Conservation (phyloP, 2,113 vertebrate species). For the Pygoscelis adeliae region DNA sequence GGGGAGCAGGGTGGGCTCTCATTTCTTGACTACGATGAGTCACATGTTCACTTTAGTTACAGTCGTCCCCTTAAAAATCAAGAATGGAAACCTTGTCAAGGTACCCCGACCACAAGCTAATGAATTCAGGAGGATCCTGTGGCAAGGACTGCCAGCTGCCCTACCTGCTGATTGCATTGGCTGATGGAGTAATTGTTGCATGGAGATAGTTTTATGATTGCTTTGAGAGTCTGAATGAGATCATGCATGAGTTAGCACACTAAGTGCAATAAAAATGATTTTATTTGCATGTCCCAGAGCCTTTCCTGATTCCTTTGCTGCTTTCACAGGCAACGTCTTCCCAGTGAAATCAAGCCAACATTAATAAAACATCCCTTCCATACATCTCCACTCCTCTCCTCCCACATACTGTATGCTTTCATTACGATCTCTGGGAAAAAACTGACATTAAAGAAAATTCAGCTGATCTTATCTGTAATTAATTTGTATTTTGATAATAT, state of each 20-base stretch:
- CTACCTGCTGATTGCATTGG: constrained; percentile 58
- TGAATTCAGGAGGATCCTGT: constrained; percentile 42
- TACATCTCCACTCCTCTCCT: constrained; percentile 58
- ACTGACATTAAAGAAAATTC: constrained; percentile 77
- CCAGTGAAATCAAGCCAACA: constrained; percentile 56
- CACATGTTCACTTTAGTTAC: background rate
- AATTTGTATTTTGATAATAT: constrained; percentile 85
- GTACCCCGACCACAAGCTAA: background rate
- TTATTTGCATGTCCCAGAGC: constrained; percentile 73
- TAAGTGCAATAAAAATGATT: constrained; percentile 70
- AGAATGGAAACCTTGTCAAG: constrained; percentile 24
- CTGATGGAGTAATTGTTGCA: constrained; percentile 58
- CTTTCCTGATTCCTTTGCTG: constrained; percentile 63
- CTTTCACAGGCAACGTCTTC: constrained; percentile 66
- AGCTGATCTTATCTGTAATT: constrained; percentile 85
- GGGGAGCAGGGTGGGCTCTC: background rate
- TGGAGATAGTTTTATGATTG: constrained; percentile 71
- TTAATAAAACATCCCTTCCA: constrained; percentile 69
- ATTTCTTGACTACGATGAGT: constrained; percentile 28
- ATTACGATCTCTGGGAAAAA: constrained; percentile 80
- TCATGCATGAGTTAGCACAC: constrained; percentile 70
- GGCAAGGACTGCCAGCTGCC: constrained; percentile 26
- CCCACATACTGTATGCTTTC: constrained; percentile 60
- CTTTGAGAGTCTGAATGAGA: constrained; percentile 68
- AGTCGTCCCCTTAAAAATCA: constrained; percentile 25